These are phyloP conservation scores for Oconnorella tubifera DNA, from an alignment of 2,888 invertebrate genomes.

Conservation along the genomic window DNA sequence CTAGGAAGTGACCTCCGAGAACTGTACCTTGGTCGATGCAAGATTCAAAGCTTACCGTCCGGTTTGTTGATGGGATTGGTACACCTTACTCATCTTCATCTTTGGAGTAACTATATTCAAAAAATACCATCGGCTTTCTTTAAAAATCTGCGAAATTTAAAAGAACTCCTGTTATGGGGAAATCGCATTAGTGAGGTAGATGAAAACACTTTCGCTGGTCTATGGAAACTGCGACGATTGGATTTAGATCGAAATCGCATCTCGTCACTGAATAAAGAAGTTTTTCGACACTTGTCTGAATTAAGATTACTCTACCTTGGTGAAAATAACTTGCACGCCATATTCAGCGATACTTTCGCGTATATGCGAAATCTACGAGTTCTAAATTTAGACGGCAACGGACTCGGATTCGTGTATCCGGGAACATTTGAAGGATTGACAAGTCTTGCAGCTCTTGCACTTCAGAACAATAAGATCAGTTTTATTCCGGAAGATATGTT, in stretches of 20 bases:
- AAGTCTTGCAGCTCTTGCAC: constrained; percentile 23
- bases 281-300: constrained; percentile 29
- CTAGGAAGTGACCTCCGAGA: constrained; percentile 28
- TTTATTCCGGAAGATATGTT: constrained; percentile 28
- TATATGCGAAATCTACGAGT: constrained; percentile 30
- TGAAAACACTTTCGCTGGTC: constrained; percentile 28
- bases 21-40: constrained; percentile 29
- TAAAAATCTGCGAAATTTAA: constrained; percentile 22
- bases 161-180: constrained; percentile 34
- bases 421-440: constrained; percentile 30
- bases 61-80: constrained; percentile 26
- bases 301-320: constrained; percentile 32
- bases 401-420: constrained; percentile 23
- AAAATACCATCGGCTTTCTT: constrained; percentile 30
- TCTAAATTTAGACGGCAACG: constrained; percentile 32
- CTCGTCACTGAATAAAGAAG: constrained; percentile 19
- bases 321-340: constrained; percentile 26
- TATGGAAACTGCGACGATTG: constrained; percentile 29
- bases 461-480: constrained; percentile 30
- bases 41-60: constrained; percentile 22
- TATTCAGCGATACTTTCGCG: constrained; percentile 29
- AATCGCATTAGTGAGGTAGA: constrained; percentile 30
- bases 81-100: constrained; percentile 25
- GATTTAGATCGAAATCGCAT: constrained; percentile 35
- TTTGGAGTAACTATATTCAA: constrained; percentile 34